These are phyloP conservation scores for Oscheius myriophilus DNA, from an alignment of 2,888 invertebrate species.

Conservation along the genomic window DNA sequence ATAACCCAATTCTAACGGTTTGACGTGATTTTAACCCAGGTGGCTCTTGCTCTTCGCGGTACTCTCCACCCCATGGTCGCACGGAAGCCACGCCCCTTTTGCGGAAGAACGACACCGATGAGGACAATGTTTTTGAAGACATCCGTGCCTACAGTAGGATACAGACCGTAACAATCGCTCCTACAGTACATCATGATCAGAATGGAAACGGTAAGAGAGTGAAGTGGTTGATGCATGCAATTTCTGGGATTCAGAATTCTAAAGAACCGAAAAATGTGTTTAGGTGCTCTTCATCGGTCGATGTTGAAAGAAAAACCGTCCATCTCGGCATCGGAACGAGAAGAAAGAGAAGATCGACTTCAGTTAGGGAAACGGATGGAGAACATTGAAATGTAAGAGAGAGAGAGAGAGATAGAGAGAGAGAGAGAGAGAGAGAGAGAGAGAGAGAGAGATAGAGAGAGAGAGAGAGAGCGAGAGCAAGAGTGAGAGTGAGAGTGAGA, in stretches of 20 bases:
- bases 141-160: conserved; percentile 50
- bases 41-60: conserved; percentile 37
- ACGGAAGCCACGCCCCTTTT: conserved; percentile 49
- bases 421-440: not conserved
- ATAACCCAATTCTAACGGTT: not conserved
- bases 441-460: too few relatives aligned
- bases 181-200: conserved; percentile 34
- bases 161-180: conserved; percentile 46
- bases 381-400: conserved; percentile 49
- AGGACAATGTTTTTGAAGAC: conserved; percentile 50
- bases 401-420: not conserved
- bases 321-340: conserved; percentile 20
- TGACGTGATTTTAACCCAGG: conserved; percentile 2
- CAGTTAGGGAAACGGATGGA: conserved; percentile 49
- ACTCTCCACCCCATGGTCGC: conserved; percentile 54
- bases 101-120: conserved; percentile 37
- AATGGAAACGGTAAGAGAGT: conserved; percentile 23
- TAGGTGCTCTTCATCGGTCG: conserved; percentile 21
- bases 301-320: conserved; percentile 17
- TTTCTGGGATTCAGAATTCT: not conserved
- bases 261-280: conserved; percentile 4
- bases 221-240: not conserved
- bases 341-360: conserved; percentile 37
- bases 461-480: not conserved
- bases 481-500: conserved; percentile 27